phyloP scores from a whole-genome alignment of 2,113 vertebrate genomes.

The Aix galericulata region DNA sequence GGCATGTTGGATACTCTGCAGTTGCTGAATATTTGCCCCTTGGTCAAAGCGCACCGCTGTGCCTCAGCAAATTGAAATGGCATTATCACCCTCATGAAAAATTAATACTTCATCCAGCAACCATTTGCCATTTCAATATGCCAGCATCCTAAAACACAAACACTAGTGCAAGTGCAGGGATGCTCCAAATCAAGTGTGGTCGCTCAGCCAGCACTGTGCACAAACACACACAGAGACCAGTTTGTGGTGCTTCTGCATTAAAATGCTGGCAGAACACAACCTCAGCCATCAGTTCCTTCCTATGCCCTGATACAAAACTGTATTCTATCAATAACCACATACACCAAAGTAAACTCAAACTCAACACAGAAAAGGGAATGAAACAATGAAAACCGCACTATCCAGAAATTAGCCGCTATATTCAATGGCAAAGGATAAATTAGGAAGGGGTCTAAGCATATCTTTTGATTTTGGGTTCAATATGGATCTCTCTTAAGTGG shows the following conservation, averaged over 20 bases:
- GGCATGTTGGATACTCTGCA: not conserved
- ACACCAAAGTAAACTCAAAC: not conserved
- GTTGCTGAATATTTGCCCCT: not conserved
- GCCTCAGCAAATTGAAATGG: not conserved
- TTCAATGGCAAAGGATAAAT: not conserved
- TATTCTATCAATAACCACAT: not conserved
- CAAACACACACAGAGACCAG: not conserved
- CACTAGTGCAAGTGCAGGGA: not conserved
- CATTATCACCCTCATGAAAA: not conserved
- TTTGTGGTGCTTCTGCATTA: not conserved
- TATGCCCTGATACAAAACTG: not conserved
- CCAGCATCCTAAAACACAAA: not conserved
- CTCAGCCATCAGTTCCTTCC: fast-evolving
- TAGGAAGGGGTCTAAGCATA: not conserved
- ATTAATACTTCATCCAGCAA: not conserved
- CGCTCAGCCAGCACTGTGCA: not conserved
- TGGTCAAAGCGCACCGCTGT: not conserved
- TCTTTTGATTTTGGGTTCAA: not conserved
- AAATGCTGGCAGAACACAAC: not conserved
- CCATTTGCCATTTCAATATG: not conserved
- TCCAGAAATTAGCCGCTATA: not conserved
- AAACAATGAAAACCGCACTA: not conserved
- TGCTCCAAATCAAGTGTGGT: not conserved
- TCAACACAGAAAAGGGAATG: not conserved
- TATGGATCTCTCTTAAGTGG: fast-evolving